These are phyloP conservation scores for Prochilodus magdalenae DNA, from an alignment of 2,113 vertebrate species.

Conservation along the genomic window DNA sequence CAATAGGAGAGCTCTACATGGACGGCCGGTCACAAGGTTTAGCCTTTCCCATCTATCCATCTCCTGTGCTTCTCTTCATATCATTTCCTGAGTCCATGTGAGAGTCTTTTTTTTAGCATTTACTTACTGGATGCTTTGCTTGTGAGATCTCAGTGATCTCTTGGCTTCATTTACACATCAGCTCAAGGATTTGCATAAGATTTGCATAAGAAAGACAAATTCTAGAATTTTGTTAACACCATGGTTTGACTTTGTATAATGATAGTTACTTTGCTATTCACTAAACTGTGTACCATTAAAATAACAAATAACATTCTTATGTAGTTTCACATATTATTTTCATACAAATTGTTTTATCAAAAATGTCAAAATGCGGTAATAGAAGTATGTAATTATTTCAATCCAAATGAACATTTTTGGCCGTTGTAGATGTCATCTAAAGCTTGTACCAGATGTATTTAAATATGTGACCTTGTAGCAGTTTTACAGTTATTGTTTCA, in stretches of 20 bases:
- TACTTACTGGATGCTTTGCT: not conserved
- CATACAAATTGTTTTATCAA: no score
- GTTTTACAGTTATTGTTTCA: no score
- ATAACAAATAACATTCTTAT: no score
- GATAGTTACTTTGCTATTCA: no score
- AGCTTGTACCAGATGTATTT: no score
- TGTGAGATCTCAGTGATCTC: not conserved
- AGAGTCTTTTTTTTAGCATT: not conserved
- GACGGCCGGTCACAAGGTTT: slow-evolving; percentile 1
- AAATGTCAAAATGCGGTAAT: no score
- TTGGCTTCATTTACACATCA: not conserved
- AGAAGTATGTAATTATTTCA: no score
- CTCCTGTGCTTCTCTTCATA: not conserved
- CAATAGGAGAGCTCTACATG: not conserved
- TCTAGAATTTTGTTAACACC: not conserved
- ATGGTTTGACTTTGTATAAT: not conserved
- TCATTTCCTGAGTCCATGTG: not conserved
- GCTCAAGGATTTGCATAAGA: not conserved
- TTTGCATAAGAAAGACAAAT: not conserved
- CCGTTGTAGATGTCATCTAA: no score
- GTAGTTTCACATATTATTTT: no score
- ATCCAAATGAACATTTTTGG: no score
- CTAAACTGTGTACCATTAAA: no score
- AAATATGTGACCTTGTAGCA: no score
- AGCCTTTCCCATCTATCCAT: not conserved